These are phyloP conservation scores for Zeuzera pyrina DNA, from an alignment of 2,888 invertebrate genomes.

Conservation along the genomic window DNA sequence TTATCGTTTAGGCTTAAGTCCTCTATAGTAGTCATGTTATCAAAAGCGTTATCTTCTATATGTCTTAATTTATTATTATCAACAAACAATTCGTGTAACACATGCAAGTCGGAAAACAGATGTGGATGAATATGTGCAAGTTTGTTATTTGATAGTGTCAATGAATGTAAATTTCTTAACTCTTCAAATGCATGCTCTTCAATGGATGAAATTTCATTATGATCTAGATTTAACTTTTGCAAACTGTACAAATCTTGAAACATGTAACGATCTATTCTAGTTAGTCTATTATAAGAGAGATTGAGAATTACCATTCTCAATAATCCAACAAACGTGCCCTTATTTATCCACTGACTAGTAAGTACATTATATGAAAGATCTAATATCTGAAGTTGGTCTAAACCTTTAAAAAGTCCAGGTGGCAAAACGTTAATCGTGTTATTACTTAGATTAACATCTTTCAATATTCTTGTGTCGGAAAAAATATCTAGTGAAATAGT, in stretches of 20 bases:
- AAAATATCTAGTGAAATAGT: constrained; percentile 84
- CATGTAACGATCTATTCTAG: constrained; percentile 77
- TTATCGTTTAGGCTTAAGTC: constrained; percentile 84
- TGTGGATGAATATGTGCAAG: constrained; percentile 77
- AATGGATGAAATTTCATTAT: constrained; percentile 79
- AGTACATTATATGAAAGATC: constrained; percentile 82
- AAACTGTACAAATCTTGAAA: constrained; percentile 83
- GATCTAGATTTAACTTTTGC: constrained; percentile 82
- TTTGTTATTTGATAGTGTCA: constrained; percentile 81
- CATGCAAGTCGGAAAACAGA: constrained; percentile 80
- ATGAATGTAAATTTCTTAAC: constrained; percentile 82
- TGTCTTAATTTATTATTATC: constrained; percentile 81
- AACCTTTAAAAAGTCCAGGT: constrained; percentile 79
- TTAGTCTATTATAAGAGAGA: constrained; percentile 79
- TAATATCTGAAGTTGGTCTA: constrained; percentile 80
- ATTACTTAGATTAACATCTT: constrained; percentile 81
- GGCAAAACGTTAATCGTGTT: constrained; percentile 84
- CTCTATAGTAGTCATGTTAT: constrained; percentile 83
- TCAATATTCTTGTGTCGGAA: constrained; percentile 76
- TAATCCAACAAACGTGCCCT: constrained; percentile 81
- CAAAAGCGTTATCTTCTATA: constrained; percentile 80
- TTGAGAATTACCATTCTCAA: constrained; percentile 82
- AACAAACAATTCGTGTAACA: constrained; percentile 80
- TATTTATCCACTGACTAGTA: constrained; percentile 82
- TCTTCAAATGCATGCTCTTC: constrained; percentile 83